Base-by-base conservation (phyloP, 2,888 invertebrate species). In the Serrognathus titanus region DNA sequence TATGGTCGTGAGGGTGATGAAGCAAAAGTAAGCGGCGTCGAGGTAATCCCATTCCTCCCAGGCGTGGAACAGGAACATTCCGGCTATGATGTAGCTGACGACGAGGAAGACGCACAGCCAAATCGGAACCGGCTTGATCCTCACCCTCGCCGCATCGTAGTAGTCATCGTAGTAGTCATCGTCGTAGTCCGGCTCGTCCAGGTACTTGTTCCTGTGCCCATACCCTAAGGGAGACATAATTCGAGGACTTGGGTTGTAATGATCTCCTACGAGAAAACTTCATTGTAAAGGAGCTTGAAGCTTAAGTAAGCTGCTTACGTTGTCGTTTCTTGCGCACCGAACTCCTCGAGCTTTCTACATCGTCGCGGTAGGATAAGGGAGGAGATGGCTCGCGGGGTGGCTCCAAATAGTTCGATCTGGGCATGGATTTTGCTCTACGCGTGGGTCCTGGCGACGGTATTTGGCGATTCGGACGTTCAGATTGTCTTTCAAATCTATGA, bases 1-100 rank as follows among this genome's bases (percentile, higher is more conserved):
- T 57, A 95, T 95, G 1, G 95, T 95, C 16, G 94, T 94, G 62
- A 95, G 82, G 0, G 94, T 94, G 67, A 95, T 93, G 79, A 95
- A 95, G 77, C 94, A 95, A 78, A 95, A 95, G 77, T 95, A 95
- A 1, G 93, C 92, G 0, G 93, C 89, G 74, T 95, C 93, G 58
- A 94, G 81, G 70, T 90, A 90, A 0, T 84, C 83, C 95, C 95
- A 95, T 13, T 82, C 79, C 78, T 95, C 94, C 92, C 93, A 94
- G 47, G 84, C 83, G 66, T 85, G 84, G 79, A 95, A 95, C 8
- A 95, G 83, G 69, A 87, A 90, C 1, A 94, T 94, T 10, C 95
- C 94, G 0, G 89, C 92, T 53, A 94, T 83, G 65, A 95, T 94
- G 78, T 95, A 95, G 57, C 92, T 89, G 20, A 94, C 86, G 20